A percentile compares a stretch with the other conserved stretches of the same genome.
These are phyloP conservation scores for Halcyon chelicuti DNA, from an alignment of 2,797 vertebrate species.

Conservation along the genomic window DNA sequence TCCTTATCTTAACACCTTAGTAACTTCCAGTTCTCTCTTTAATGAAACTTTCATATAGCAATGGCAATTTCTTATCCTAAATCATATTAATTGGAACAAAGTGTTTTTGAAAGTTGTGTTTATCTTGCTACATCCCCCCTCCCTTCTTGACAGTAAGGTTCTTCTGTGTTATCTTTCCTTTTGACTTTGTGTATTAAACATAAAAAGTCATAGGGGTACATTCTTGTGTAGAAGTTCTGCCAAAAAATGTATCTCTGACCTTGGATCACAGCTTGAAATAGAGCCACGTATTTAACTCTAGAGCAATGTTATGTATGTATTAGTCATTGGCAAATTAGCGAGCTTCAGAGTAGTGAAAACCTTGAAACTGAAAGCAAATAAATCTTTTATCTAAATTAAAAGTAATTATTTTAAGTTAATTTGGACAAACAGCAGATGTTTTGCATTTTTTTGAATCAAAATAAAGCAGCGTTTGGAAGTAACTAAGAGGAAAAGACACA, in stretches of 20 bases:
- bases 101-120: slow-evolving; percentile 64
- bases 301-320: slow-evolving; percentile 69
- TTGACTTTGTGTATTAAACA: slow-evolving; percentile 74
- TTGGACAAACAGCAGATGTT: slow-evolving; percentile 88
- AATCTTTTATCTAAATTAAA: slow-evolving; percentile 88
- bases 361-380: slow-evolving; percentile 83
- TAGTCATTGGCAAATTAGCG: slow-evolving; percentile 79
- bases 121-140: slow-evolving; percentile 72
- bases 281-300: slow-evolving; percentile 77
- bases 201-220: slow-evolving; percentile 71
- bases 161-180: slow-evolving; percentile 74
- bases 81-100: slow-evolving; percentile 77
- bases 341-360: slow-evolving; percentile 77
- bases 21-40: slow-evolving; percentile 52
- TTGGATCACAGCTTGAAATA: slow-evolving; percentile 79
- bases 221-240: slow-evolving; percentile 79
- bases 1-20: slow-evolving; percentile 63
- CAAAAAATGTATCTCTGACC: slow-evolving; percentile 84
- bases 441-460: slow-evolving; percentile 83
- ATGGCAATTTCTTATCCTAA: slow-evolving; percentile 70
- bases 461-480: slow-evolving; percentile 80
- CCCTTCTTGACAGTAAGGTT: slow-evolving; percentile 69
- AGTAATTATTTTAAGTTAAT: slow-evolving; percentile 89
- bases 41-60: slow-evolving; percentile 15
- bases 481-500: slow-evolving; percentile 76